Evolutionary conservation across 2,888 invertebrate genomes (phyloP).

Genomic region (Aquatica leii): DNA sequence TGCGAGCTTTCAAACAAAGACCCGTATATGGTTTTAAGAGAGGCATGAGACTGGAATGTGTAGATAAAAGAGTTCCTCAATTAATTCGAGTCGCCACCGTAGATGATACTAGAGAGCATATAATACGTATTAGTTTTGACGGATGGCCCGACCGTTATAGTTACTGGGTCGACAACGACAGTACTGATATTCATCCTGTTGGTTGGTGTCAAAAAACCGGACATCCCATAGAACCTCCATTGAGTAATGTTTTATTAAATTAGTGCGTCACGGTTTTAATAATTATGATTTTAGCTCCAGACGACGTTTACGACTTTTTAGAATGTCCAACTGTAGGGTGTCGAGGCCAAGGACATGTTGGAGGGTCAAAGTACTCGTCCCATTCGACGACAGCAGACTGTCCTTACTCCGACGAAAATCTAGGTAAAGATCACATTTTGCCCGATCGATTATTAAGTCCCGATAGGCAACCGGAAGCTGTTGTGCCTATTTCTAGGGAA

Average conservation of each 20-base stretch:
- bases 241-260: slow-evolving; percentile 68
- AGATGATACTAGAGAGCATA: slow-evolving; percentile 77
- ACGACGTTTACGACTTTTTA: slow-evolving; percentile 68
- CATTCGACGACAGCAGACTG: slow-evolving; percentile 79
- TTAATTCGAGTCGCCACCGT: slow-evolving; percentile 88
- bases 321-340: slow-evolving; percentile 88
- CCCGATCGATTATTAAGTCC: slow-evolving; percentile 64
- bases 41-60: slow-evolving; percentile 89
- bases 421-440: slow-evolving; percentile 61
- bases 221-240: slow-evolving; percentile 85
- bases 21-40: slow-evolving; percentile 79
- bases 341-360: slow-evolving; percentile 87
- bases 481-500: slow-evolving; percentile 56
- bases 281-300: slow-evolving; percentile 64
- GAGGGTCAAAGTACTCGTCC: slow-evolving; percentile 77
- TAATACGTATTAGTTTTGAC: slow-evolving; percentile 83
- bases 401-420: slow-evolving; percentile 74
- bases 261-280: no score
- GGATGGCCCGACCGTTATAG: slow-evolving; percentile 87
- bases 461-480: slow-evolving; percentile 56
- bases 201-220: slow-evolving; percentile 92
- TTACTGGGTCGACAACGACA: slow-evolving; percentile 92
- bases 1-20: slow-evolving; percentile 82
- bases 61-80: slow-evolving; percentile 83
- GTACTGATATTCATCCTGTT: slow-evolving; percentile 88